Percentiles rank a stretch among this genome's conserved stretches.
Conservation (phyloP, 2,113 vertebrate genomes). For the Furnarius figulus region DNA sequence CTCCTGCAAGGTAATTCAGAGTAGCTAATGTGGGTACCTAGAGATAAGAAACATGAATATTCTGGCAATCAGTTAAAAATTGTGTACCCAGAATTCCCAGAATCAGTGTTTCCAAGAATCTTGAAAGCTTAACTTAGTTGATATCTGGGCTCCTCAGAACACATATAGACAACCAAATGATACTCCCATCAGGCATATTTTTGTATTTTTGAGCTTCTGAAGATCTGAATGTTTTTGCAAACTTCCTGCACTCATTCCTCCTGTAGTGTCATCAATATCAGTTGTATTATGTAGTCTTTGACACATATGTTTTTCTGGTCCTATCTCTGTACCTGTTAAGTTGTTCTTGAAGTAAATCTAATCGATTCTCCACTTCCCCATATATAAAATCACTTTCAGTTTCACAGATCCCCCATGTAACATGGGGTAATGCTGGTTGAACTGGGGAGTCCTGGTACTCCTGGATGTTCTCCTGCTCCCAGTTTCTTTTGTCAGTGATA, state of each 20-base stretch:
- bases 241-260: neutral
- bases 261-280: neutral
- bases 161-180: neutral
- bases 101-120: neutral
- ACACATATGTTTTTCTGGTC: neutral
- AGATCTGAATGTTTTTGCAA: neutral
- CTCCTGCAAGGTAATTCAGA: neutral
- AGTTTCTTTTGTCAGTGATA: conserved; percentile 72
- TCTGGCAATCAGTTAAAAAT: neutral
- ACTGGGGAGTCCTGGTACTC: conserved; percentile 79
- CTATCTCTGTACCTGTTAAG: conserved; percentile 87
- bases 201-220: neutral
- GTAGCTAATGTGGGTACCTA: neutral
- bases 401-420: conserved; percentile 84
- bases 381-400: conserved; percentile 92
- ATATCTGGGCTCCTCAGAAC: neutral
- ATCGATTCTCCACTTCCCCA: conserved; percentile 92
- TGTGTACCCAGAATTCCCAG: neutral
- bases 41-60: neutral
- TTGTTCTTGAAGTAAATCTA: conserved; percentile 94
- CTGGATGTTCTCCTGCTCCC: conserved; percentile 80
- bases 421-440: conserved; percentile 74
- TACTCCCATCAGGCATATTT: neutral
- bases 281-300: neutral
- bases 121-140: neutral